A percentile compares a stretch with the other conserved stretches of the same genome.
Evolutionary conservation across 2,888 invertebrate genomes (phyloP).

Genomic region (Griposia aprilina): DNA sequence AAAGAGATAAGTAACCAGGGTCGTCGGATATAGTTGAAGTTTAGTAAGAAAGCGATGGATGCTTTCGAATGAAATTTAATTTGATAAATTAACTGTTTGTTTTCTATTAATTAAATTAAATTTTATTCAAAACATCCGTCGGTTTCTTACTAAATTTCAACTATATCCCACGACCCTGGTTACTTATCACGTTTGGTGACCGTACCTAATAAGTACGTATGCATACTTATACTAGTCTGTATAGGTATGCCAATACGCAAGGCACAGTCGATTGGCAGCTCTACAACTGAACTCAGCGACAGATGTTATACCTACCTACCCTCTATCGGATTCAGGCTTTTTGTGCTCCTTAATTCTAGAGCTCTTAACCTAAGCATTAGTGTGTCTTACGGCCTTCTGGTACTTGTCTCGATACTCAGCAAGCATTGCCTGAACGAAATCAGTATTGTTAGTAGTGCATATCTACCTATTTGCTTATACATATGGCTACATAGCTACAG

Average conservation of each 20-base stretch:
- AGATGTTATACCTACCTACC: constrained; percentile 14
- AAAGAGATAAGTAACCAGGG: no score
- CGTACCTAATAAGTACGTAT: no score
- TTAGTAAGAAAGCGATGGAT: no score
- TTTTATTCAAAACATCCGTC: no score
- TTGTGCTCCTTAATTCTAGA: constrained; percentile 19
- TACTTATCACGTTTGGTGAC: no score
- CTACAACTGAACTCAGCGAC: constrained; percentile 19
- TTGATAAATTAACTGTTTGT: no score
- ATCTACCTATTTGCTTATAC: not conserved
- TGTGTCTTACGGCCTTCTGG: constrained; percentile 38
- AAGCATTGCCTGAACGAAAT: not conserved
- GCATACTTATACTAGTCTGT: no score
- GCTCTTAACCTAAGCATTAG: constrained; percentile 25
- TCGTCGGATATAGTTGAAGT: no score
- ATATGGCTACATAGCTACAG: not conserved
- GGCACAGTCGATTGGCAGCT: constrained; percentile 13
- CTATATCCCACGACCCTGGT: no score
- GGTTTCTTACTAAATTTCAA: no score
- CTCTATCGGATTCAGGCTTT: constrained; percentile 18
- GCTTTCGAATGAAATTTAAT: no score
- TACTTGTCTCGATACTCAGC: not conserved
- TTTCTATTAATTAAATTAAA: no score
- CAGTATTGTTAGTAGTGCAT: not conserved
- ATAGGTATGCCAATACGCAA: not conserved